Evolutionary conservation across 1,140 invertebrate genomes (phyloP).

Genomic region (Orchestia grillus): DNA sequence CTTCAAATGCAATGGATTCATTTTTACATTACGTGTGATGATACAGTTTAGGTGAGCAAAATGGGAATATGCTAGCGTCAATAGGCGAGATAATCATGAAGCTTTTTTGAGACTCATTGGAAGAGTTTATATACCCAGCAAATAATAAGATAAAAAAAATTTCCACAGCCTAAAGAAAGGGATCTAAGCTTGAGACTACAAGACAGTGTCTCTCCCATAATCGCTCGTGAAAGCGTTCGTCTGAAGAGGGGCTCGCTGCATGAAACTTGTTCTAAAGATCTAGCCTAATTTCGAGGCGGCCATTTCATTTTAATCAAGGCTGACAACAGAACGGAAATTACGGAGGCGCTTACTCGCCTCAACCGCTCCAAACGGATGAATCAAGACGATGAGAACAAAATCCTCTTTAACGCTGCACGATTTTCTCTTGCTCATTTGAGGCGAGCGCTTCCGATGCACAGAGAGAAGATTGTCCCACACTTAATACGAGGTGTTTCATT

Average conservation of each 20-base stretch:
- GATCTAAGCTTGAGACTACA: neutral
- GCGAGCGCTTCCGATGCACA: neutral
- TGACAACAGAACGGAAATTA: slow-evolving; percentile 50
- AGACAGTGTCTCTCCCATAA: neutral
- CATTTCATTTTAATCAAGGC: slow-evolving; percentile 48
- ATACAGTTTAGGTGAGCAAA: neutral
- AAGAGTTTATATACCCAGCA: neutral
- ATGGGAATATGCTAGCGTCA: neutral
- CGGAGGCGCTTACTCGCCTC: slow-evolving; percentile 7
- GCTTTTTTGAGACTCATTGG: neutral
- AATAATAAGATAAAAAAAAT: neutral
- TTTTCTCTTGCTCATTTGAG: neutral
- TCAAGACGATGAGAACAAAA: slow-evolving; percentile 34
- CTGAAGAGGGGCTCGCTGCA: neutral
- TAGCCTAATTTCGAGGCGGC: slow-evolving; percentile 32
- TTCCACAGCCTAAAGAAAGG: neutral
- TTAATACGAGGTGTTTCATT: neutral
- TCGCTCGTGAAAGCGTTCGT: neutral
- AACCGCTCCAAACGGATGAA: slow-evolving; percentile 24
- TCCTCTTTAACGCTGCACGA: slow-evolving; percentile 35
- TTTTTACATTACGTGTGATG: neutral
- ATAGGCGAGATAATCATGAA: neutral
- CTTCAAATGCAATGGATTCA: neutral
- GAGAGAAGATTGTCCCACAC: neutral
- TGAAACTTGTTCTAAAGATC: slow-evolving; percentile 50